Evolutionary conservation across 2,797 vertebrate species (phyloP).

Genomic region (Miichthys miiuy): DNA sequence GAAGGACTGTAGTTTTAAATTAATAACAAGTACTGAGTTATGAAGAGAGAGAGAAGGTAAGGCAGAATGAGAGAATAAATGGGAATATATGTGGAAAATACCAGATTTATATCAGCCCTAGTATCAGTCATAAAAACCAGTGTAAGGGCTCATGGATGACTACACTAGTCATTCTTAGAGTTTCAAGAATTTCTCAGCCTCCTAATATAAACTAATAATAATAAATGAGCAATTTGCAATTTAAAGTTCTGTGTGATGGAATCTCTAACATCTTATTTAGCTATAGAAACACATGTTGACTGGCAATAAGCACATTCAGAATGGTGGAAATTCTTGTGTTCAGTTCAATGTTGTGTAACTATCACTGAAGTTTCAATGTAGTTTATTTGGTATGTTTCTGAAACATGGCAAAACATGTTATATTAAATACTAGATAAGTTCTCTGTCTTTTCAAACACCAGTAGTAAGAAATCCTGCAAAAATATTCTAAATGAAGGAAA

Average conservation of each 20-base stretch:
- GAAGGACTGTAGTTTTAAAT: background rate
- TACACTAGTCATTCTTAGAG: background rate
- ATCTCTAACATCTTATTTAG: conserved; percentile 12
- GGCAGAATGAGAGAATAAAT: background rate
- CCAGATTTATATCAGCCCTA: background rate
- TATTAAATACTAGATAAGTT: background rate
- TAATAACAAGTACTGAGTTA: background rate
- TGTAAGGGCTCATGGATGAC: background rate
- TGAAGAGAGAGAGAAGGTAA: background rate
- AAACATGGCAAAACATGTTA: background rate
- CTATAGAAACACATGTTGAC: conserved; percentile 18
- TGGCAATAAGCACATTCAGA: conserved; percentile 12
- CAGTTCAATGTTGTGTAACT: no score
- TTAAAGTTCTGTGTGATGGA: conserved; percentile 21
- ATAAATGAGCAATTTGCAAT: conserved; percentile 43
- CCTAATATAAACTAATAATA: conserved; percentile 37
- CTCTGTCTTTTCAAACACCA: conserved; percentile 10
- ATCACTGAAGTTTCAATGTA: background rate
- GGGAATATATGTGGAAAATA: background rate
- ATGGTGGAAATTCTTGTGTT: background rate
- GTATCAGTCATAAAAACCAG: background rate
- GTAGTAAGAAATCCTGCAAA: background rate
- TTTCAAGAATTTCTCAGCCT: background rate
- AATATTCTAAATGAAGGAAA: background rate
- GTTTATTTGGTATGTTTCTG: background rate